Evolutionary conservation across 1,140 invertebrate genomes (phyloP).

Genomic region (Drosophila serrata): DNA sequence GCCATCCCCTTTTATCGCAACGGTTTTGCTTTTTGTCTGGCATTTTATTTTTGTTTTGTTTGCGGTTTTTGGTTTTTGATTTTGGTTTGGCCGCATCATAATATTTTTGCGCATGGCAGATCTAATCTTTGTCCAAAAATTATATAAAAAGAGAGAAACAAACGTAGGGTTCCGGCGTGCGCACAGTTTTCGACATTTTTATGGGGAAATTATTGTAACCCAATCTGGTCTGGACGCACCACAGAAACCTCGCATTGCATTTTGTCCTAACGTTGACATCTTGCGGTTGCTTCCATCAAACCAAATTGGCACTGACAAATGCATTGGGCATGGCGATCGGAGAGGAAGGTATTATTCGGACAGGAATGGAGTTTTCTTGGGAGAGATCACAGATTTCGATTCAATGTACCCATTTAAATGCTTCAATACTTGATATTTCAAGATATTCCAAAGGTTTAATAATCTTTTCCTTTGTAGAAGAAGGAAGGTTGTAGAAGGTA

Average conservation of each 20-base stretch:
- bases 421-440: too few species aligned
- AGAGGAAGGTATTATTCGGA: conserved; percentile 17
- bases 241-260: conserved; percentile 74
- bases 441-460: too few species aligned
- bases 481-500: too few species aligned
- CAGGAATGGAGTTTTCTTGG: conserved; percentile 14
- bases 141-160: neutral
- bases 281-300: conserved; percentile 45
- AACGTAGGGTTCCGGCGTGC: conserved; percentile 56
- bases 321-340: conserved; percentile 49
- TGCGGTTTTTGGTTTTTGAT: conserved; percentile 39
- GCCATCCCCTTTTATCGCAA: conserved; percentile 36
- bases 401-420: too few species aligned
- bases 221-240: conserved; percentile 63
- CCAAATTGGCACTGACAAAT: conserved; percentile 71
- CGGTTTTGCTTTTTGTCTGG: conserved; percentile 27
- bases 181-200: conserved; percentile 76
- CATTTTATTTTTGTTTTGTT: conserved; percentile 57
- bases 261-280: conserved; percentile 78
- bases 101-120: conserved; percentile 82
- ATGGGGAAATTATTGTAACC: conserved; percentile 82
- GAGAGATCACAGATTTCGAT: neutral
- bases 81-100: conserved; percentile 67
- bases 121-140: conserved; percentile 71
- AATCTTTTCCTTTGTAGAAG: too few species aligned